Base-by-base conservation (phyloP, 2,113 vertebrate genomes). In the Cacatua alba region DNA sequence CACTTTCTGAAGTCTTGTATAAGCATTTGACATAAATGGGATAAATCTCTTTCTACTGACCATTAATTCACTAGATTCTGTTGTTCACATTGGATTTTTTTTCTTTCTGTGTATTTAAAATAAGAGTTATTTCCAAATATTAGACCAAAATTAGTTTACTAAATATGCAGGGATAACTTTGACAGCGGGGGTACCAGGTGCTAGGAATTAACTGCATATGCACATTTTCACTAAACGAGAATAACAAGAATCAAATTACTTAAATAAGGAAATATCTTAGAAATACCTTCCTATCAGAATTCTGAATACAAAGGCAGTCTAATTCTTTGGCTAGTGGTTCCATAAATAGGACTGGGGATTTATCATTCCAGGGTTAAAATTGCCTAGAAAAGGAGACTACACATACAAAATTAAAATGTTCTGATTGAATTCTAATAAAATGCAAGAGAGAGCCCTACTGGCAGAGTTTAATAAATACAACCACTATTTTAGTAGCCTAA, bases 391-490 rank as follows among this genome's bases (percentile, higher is more conserved):
- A 94, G 10, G 17, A 82, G 59, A 76, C 18, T 82, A 43, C 55
- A 37, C 31, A 31, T 7, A 62, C 29, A 87, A 97, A 93, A 91
- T 86, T 26, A 91, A 92, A 90, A 72, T 75, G 12, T 46, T 31
- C 35, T 52, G 75, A 91, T 53, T 76, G 46, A 91, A 91, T 79
- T 94, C 52, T 97, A 97, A 97, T 71, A 93, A 94, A 97, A 97
- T 95, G 70, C 96, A 96, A 98, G 96, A 65, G 98, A 98, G 97
- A 97, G 85, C 96, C 97, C 98, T 98, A 72, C 97, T 98, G 98
- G 97, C 33, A 74, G 90, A 94, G 37, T 37, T 93, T 95, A 93
- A 96, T 84, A 97, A 94, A 97, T 88, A 64, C 92, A 96, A 44
- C 49, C 41, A 65, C 25, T 69, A 26, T 60, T 95, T 41, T 28